These are phyloP conservation scores for Darevskia mixta DNA, from an alignment of 2,797 vertebrate genomes.

Conservation along the genomic window DNA sequence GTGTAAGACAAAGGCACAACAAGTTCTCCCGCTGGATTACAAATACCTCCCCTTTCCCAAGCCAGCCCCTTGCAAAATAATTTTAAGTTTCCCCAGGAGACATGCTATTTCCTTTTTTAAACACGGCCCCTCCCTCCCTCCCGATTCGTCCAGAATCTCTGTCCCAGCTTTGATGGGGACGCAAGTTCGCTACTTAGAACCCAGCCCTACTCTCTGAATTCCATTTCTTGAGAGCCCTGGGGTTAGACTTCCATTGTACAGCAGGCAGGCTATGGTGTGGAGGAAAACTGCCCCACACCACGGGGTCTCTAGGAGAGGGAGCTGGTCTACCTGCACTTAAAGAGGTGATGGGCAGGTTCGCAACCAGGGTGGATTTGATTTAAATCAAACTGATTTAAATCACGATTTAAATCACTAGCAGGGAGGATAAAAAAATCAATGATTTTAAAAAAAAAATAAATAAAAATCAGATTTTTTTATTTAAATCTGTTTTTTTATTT, in stretches of 20 bases:
- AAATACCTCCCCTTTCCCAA: neutral
- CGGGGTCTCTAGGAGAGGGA: neutral
- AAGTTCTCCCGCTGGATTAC: neutral
- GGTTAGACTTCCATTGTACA: neutral
- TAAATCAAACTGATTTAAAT: too few species aligned
- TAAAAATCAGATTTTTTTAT: too few species aligned
- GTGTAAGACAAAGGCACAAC: neutral
- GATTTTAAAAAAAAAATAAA: too few species aligned
- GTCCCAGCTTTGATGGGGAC: neutral
- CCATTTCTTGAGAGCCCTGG: neutral
- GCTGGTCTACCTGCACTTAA: neutral
- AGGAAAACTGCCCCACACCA: neutral
- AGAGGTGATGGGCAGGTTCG: neutral
- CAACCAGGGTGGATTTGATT: too few species aligned
- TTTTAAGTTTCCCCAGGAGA: neutral
- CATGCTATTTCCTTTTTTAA: too few species aligned
- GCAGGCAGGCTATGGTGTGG: neutral
- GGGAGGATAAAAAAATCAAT: too few species aligned
- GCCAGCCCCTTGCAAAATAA: too few species aligned
- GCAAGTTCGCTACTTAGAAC: neutral
- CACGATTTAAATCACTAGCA: too few species aligned
- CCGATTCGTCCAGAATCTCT: neutral
- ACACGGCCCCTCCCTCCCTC: neutral
- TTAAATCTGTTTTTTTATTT: too few species aligned
- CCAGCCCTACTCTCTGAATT: neutral